Evolutionary conservation across 2,797 vertebrate genomes (phyloP).

Genomic region (Ibycter americanus): DNA sequence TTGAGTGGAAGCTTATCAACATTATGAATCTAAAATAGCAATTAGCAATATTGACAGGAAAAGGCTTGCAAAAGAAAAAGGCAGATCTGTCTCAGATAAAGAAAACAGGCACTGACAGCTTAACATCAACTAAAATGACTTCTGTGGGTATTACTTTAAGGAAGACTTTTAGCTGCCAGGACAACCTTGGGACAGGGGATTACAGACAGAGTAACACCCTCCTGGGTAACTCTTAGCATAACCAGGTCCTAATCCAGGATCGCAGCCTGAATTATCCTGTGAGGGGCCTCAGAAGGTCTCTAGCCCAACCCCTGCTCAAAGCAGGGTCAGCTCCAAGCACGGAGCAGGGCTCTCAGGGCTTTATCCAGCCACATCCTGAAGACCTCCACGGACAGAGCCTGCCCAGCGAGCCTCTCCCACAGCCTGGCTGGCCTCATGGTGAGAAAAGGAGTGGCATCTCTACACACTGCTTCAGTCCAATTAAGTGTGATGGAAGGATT

Average conservation of each 20-base stretch:
- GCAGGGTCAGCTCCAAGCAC: neutral
- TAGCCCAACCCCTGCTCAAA: neutral
- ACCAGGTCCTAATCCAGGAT: neutral
- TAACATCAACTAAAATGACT: neutral
- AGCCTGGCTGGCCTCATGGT: rapidly evolving
- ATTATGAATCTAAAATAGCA: neutral
- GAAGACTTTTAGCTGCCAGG: neutral
- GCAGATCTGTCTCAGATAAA: neutral
- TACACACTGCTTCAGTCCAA: neutral
- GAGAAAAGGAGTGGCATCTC: neutral
- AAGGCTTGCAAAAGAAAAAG: neutral
- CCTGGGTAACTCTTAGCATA: neutral
- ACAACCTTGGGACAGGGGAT: neutral
- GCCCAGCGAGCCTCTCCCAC: neutral
- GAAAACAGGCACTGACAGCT: neutral
- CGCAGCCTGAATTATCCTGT: too few species aligned
- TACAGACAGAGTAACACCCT: neutral
- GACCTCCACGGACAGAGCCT: neutral
- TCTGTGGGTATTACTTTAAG: neutral
- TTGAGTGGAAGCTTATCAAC: neutral
- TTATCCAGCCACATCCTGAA: neutral
- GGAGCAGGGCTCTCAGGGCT: neutral
- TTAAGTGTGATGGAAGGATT: neutral
- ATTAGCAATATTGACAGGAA: slow-evolving; percentile 9
- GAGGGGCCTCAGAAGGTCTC: neutral